These are phyloP conservation scores for Pelodiscus sinensis DNA, from an alignment of 2,113 vertebrate genomes.

Conservation along the genomic window DNA sequence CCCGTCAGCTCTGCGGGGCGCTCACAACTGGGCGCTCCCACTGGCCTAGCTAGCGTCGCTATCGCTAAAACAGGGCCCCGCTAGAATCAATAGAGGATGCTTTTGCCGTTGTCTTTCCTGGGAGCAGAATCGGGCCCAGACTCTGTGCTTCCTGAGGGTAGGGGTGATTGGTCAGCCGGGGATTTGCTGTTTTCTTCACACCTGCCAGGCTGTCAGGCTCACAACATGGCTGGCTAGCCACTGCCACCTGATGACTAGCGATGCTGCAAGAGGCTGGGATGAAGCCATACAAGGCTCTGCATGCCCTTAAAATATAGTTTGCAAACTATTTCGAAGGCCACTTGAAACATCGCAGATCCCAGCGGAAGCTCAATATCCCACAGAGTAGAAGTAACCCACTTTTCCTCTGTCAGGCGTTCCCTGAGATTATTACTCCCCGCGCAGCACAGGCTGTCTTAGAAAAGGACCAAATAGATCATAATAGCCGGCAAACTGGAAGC, in stretches of 20 bases:
- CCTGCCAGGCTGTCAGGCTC: too few species aligned
- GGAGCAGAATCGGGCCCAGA: background rate
- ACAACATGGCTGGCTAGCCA: too few species aligned
- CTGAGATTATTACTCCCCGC: fast-evolving
- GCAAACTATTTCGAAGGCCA: background rate
- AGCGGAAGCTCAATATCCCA: background rate
- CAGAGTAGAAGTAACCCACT: background rate
- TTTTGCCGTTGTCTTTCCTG: too few species aligned
- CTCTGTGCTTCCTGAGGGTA: background rate
- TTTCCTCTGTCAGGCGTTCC: background rate
- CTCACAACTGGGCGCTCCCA: too few species aligned
- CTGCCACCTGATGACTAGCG: background rate
- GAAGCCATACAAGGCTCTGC: background rate
- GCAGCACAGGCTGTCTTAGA: background rate
- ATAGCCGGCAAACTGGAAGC: background rate
- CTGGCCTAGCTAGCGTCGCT: background rate
- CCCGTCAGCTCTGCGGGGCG: background rate
- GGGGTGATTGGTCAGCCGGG: background rate
- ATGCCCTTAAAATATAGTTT: background rate
- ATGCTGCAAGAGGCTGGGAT: too few species aligned
- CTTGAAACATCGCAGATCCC: background rate
- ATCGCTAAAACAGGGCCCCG: background rate
- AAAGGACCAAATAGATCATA: background rate
- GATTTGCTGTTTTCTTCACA: background rate
- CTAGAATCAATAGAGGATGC: background rate